Base-by-base conservation (phyloP, 2,888 invertebrate genomes). In the Electrophaes corylata region DNA sequence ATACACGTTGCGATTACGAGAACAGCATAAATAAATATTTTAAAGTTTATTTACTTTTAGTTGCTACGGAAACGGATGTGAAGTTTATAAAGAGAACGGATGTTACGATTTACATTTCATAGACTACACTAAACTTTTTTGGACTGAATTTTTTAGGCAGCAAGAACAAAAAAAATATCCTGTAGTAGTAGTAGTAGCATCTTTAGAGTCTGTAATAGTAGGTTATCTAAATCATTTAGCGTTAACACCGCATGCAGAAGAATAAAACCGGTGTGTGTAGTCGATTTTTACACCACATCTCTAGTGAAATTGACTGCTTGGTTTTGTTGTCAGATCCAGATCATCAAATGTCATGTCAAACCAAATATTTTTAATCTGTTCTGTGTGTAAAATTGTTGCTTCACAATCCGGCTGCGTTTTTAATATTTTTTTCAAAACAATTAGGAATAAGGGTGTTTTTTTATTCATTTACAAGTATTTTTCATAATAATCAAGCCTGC, bases 371-470 rank as follows among this genome's bases (percentile, higher is more conserved):
- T 60, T 69, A 60, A 58, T 73, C 75, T 76, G 72, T 78, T 37
- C 41, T 45, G 68, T 20, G 11, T 65, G 70, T 75, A 80, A 86
- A 87, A 83, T 87, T 88, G 87, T 88, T 88, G 86, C 87, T 88
- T 87, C 82, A 86, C 80, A 76, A 81, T 82, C 50, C 84, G 83
- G 83, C 83, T 83, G 74, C 75, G 83, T 85, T 87, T 51, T 80
- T 84, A 84, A 85, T 84, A 81, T 82, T 84, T 86, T 85, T 84
- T 86, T 85, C 83, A 89, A 89, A 89, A 90, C 87, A 89, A 84
- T 74, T 78, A 75, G 66, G 66, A 65, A 66, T 65, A 69, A 65
- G 65, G 66, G 66, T 72, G 65, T 71, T 79, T 78, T 80, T 75
- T 65, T 67, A 61, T 71, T 65, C 66, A 65, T 75, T 78, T 79